Percentiles rank a stretch among this genome's conserved stretches.
Conservation (phyloP, 1,140 invertebrate genomes). For the Oncopeltus fasciatus region DNA sequence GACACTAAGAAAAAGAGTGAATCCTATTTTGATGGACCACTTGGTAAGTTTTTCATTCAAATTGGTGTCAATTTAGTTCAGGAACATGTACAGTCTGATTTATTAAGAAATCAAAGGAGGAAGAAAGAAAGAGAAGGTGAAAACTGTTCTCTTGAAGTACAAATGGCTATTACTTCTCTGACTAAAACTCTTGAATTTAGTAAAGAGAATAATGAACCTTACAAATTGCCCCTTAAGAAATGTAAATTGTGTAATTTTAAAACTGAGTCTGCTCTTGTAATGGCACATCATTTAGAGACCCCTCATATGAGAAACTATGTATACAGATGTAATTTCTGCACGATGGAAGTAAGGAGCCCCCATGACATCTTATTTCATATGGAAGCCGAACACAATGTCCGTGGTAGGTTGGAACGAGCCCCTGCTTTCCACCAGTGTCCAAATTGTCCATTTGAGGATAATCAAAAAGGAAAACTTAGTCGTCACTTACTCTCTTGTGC, state of each 20-base stretch:
- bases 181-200: conserved; percentile 73
- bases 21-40: conserved; percentile 63
- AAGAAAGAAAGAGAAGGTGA: conserved; percentile 51
- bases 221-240: conserved; percentile 61
- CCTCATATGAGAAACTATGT: conserved; percentile 80
- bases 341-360: conserved; percentile 64
- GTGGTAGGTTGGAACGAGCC: conserved; percentile 66
- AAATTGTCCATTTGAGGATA: conserved; percentile 88
- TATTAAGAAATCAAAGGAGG: conserved; percentile 71
- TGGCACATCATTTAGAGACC: conserved; percentile 80
- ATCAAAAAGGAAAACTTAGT: conserved; percentile 82
- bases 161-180: conserved; percentile 60
- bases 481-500: conserved; percentile 76
- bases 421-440: conserved; percentile 81
- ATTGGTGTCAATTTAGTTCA: conserved; percentile 83
- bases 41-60: conserved; percentile 85
- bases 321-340: conserved; percentile 77
- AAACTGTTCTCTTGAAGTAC: conserved; percentile 48
- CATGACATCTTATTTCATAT: conserved; percentile 84
- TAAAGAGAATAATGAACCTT: conserved; percentile 77
- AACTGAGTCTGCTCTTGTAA: conserved; percentile 71
- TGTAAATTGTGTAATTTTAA: conserved; percentile 87
- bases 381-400: conserved; percentile 72
- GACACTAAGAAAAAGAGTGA: conserved; percentile 23
- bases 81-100: conserved; percentile 82